Percentiles rank a stretch among this genome's conserved stretches.
phyloP scores from a whole-genome alignment of 2,797 vertebrate species.

The Gallinago stenura region DNA sequence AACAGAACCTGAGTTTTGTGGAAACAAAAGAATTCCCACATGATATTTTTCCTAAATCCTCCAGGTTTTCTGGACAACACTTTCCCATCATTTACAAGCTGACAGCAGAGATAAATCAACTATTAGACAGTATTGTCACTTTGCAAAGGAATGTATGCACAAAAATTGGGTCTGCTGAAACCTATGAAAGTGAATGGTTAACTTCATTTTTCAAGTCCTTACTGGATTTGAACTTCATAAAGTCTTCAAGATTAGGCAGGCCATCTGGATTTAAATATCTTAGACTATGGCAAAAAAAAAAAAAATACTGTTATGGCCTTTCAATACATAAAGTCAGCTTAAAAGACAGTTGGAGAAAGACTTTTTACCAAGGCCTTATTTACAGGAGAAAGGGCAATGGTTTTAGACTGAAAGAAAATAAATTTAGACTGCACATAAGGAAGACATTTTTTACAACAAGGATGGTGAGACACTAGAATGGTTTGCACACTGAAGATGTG shows the following conservation, averaged over 20 bases:
- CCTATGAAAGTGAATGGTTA: not conserved
- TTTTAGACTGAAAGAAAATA: not conserved
- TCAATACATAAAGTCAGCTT: not conserved
- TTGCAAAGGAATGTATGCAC: not conserved
- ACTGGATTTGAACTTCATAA: not conserved
- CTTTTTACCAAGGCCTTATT: not conserved
- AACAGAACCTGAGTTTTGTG: not conserved
- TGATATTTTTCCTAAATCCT: not conserved
- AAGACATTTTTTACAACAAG: accelerated
- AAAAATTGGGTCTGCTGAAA: not conserved
- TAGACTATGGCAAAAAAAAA: not conserved
- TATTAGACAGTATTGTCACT: not conserved
- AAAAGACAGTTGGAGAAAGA: not conserved
- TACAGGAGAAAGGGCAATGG: accelerated
- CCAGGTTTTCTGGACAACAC: not conserved
- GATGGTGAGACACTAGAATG: not conserved
- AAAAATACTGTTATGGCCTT: not conserved
- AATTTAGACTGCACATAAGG: not conserved
- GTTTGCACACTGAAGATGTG: not conserved
- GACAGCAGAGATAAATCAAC: not conserved
- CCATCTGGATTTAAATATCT: not conserved
- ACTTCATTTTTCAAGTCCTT: not conserved
- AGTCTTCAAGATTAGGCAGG: not conserved
- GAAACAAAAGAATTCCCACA: not conserved
- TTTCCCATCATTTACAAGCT: not conserved